Conservation (phyloP, 2,113 vertebrate species). For the Catharus bicknelli region DNA sequence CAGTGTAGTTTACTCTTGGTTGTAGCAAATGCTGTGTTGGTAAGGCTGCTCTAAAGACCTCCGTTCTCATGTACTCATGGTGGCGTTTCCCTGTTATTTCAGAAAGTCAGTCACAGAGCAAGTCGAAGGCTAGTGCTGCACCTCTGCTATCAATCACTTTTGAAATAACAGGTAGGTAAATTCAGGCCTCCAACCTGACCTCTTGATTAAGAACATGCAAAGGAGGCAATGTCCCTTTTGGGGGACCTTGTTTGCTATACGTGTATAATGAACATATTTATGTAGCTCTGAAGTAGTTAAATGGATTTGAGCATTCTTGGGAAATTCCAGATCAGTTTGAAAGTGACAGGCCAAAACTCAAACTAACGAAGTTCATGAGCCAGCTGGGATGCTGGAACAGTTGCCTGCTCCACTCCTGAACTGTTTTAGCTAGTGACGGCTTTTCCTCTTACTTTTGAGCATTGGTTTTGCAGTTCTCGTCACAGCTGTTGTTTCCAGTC, state of each 20-base stretch:
- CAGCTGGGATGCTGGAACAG: not conserved
- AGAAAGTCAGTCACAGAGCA: conserved; percentile 85
- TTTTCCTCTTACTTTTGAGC: not conserved
- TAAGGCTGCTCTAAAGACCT: conserved; percentile 13
- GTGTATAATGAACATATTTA: not conserved
- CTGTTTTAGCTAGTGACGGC: accelerated
- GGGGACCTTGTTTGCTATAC: not conserved
- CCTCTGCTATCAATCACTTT: conserved; percentile 88
- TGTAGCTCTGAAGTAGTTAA: not conserved
- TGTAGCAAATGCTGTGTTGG: not conserved
- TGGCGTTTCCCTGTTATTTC: conserved; percentile 82
- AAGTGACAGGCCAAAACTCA: not conserved
- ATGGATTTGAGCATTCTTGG: not conserved
- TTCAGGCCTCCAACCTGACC: conserved; percentile 34
- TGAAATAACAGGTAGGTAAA: conserved; percentile 88
- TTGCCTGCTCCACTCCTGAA: not conserved
- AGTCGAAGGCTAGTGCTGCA: conserved; percentile 81
- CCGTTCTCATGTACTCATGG: conserved; percentile 71
- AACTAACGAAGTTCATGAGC: not conserved
- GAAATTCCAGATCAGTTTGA: not conserved
- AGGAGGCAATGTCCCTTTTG: not conserved
- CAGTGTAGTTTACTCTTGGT: not conserved
- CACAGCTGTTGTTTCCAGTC: not conserved
- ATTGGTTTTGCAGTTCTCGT: accelerated
- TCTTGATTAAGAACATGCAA: conserved; percentile 1